These are phyloP conservation scores for Adelges cooleyi DNA, from an alignment of 1,140 invertebrate species.

Conservation along the genomic window DNA sequence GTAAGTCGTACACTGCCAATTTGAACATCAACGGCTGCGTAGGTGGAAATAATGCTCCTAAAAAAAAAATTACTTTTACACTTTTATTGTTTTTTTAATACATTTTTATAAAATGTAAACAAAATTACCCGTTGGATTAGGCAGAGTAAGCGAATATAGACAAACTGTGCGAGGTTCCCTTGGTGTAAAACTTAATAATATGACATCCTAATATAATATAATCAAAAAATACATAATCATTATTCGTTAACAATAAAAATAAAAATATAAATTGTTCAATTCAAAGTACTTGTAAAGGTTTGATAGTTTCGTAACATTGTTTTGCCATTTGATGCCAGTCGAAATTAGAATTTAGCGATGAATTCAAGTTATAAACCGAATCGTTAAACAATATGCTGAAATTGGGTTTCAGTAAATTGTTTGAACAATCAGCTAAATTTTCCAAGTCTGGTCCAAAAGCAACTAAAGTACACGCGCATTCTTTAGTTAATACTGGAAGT, in stretches of 20 bases:
- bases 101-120: not conserved
- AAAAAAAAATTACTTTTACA: not conserved
- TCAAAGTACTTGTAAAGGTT: conserved; percentile 15
- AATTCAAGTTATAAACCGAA: conserved; percentile 19
- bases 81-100: no score
- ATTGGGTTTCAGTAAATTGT: conserved; percentile 23
- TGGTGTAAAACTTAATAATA: conserved; percentile 22
- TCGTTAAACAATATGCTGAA: conserved; percentile 22
- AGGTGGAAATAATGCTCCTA: conserved; percentile 24
- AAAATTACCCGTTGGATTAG: conserved; percentile 10
- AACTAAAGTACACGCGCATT: conserved; percentile 36
- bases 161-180: conserved; percentile 4
- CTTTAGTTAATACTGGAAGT: conserved; percentile 40
- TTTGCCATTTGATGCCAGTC: conserved; percentile 4
- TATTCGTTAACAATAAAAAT: not conserved
- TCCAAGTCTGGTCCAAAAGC: conserved; percentile 25
- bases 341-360: conserved; percentile 11
- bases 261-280: not conserved
- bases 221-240: not conserved
- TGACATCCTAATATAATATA: conserved; percentile 2
- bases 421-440: conserved; percentile 28
- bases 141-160: conserved; percentile 19
- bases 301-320: conserved; percentile 23
- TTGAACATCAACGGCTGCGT: conserved; percentile 22
- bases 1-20: conserved; percentile 25